Evolutionary conservation across 2,797 vertebrate genomes (phyloP).

Genomic region (Euthynnus affinis): DNA sequence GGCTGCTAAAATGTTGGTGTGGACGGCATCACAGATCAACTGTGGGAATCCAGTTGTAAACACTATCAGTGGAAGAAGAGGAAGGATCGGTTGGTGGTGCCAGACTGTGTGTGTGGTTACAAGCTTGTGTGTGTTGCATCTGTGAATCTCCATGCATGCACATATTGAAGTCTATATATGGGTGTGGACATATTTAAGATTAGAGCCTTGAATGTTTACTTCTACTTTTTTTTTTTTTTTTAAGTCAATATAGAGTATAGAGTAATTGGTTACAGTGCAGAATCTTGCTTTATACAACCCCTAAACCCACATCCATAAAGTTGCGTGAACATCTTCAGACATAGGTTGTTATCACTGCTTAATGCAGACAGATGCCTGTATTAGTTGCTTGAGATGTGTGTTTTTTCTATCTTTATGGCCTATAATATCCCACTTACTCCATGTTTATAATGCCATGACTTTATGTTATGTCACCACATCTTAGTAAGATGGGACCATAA

Average conservation of each 20-base stretch:
- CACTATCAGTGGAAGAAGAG: slow-evolving; percentile 47
- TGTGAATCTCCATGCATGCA: slow-evolving; percentile 6
- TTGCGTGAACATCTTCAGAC: slow-evolving; percentile 51
- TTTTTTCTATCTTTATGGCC: slow-evolving; percentile 26
- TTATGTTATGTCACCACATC: slow-evolving; percentile 68
- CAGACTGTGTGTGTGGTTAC: slow-evolving; percentile 30
- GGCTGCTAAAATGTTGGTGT: slow-evolving; percentile 40
- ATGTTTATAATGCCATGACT: slow-evolving; percentile 51
- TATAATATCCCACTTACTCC: slow-evolving; percentile 47
- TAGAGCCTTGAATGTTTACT: slow-evolving; percentile 49
- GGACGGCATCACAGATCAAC: slow-evolving; percentile 28
- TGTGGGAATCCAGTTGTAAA: slow-evolving; percentile 63
- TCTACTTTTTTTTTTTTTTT: no score
- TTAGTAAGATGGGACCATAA: slow-evolving; percentile 53
- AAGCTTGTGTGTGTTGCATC: slow-evolving; percentile 15
- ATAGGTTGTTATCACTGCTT: slow-evolving; percentile 51
- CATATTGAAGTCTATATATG: slow-evolving; percentile 26
- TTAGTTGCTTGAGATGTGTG: slow-evolving; percentile 10
- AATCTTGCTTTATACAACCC: slow-evolving; percentile 60
- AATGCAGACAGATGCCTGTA: slow-evolving; percentile 39
- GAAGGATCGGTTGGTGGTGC: slow-evolving; percentile 34
- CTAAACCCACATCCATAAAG: slow-evolving; percentile 59
- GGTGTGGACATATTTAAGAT: slow-evolving; percentile 50
- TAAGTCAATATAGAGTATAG: slow-evolving; percentile 17
- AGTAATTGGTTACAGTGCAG: slow-evolving; percentile 45